phyloP scores from a whole-genome alignment of 2,113 vertebrate genomes.

The Tauraco erythrolophus region DNA sequence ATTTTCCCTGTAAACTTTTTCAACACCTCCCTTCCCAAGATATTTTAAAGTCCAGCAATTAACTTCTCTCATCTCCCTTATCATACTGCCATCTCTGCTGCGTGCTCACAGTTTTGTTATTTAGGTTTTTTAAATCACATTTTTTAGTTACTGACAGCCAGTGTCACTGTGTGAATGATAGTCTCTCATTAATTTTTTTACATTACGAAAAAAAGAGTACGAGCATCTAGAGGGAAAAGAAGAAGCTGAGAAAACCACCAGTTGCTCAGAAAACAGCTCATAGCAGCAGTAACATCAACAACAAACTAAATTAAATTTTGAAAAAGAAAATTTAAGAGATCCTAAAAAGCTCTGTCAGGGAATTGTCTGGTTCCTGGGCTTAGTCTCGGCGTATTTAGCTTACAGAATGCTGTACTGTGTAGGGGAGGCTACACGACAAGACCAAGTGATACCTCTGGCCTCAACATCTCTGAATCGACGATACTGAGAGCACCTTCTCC shows the following conservation, averaged over 20 bases:
- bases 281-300: background rate
- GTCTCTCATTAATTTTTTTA: slow-evolving; percentile 48
- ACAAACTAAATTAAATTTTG: background rate
- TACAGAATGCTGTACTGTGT: background rate
- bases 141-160: background rate
- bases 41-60: slow-evolving; percentile 11
- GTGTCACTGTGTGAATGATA: background rate
- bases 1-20: background rate
- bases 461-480: background rate
- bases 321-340: background rate
- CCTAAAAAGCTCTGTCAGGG: background rate
- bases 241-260: fast-evolving
- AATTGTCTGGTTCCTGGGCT: background rate
- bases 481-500: fast-evolving
- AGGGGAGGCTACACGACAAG: background rate
- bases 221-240: background rate
- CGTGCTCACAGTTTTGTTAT: background rate
- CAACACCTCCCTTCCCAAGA: background rate
- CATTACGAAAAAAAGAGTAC: background rate
- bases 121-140: background rate
- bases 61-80: background rate
- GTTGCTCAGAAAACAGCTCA: background rate
- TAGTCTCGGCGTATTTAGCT: too few relatives aligned
- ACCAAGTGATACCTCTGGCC: background rate
- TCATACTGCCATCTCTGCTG: background rate